Percentiles rank a stretch among this genome's conserved stretches.
phyloP scores from a whole-genome alignment of 2,797 vertebrate genomes.

The Crax fasciolata region DNA sequence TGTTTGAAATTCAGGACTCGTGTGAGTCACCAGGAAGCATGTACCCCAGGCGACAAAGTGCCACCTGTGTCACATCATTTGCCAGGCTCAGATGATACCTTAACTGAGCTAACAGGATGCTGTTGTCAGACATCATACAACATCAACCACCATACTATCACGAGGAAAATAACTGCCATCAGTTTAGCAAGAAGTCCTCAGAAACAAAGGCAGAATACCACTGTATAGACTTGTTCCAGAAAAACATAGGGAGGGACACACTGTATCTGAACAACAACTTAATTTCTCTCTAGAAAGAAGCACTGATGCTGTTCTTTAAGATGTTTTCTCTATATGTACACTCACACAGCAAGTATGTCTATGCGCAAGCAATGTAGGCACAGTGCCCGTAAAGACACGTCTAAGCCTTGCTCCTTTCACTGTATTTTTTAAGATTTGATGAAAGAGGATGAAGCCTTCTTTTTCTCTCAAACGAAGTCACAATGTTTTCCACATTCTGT shows the following conservation, averaged over 20 bases:
- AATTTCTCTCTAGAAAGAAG: background rate
- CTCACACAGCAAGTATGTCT: background rate
- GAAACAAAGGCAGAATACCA: background rate
- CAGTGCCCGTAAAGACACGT: fast-evolving
- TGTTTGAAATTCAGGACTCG: background rate
- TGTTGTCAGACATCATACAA: background rate
- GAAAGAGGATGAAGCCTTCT: background rate
- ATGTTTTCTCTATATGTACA: background rate
- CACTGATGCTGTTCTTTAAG: background rate
- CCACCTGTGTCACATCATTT: background rate
- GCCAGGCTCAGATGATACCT: background rate
- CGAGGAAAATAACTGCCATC: background rate
- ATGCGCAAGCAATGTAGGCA: background rate
- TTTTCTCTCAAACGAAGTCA: background rate
- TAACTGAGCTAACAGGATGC: background rate
- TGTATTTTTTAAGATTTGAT: background rate
- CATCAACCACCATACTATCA: fast-evolving
- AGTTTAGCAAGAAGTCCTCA: background rate
- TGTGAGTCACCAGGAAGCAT: background rate
- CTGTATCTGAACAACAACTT: background rate
- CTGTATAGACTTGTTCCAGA: background rate
- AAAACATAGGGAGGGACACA: fast-evolving
- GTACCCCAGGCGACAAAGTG: background rate
- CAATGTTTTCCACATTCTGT: background rate
- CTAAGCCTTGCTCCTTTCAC: background rate